These are phyloP conservation scores for Amblyopsis rosae DNA, from an alignment of 2,113 vertebrate genomes.

Conservation along the genomic window DNA sequence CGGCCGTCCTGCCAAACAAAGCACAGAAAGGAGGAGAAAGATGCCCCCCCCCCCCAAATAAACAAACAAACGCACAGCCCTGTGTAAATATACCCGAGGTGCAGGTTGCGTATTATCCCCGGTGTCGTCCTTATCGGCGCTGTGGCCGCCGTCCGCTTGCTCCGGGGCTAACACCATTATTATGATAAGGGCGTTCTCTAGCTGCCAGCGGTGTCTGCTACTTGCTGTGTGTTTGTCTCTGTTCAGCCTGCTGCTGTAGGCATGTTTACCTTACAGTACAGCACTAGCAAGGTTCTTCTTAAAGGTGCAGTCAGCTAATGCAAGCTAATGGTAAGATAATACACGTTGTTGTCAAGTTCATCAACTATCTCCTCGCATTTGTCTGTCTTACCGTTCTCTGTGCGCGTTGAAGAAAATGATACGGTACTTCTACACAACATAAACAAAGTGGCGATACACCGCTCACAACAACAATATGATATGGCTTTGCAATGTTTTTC, in stretches of 20 bases:
- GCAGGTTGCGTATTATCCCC: conserved; percentile 29
- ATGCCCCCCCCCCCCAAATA: conserved; percentile 29
- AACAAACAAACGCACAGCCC: conserved; percentile 47
- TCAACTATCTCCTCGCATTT: no score
- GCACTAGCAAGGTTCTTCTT: not conserved
- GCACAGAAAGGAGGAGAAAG: conserved; percentile 9
- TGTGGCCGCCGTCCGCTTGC: conserved; percentile 25
- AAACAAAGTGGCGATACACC: no score
- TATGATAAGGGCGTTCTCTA: conserved; percentile 25
- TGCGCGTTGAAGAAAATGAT: no score
- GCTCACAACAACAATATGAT: no score
- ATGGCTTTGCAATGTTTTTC: no score
- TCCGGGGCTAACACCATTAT: conserved; percentile 43
- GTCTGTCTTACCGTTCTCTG: no score
- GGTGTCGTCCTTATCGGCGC: conserved; percentile 36
- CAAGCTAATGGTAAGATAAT: no score
- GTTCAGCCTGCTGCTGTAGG: conserved; percentile 30
- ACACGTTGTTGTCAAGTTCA: no score
- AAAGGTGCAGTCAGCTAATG: not conserved
- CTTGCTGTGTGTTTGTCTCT: conserved; percentile 25
- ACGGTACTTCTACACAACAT: no score
- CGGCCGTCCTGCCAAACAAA: conserved; percentile 27
- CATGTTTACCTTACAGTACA: not conserved
- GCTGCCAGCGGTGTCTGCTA: conserved; percentile 29
- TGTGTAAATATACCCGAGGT: conserved; percentile 37